Base-by-base conservation (phyloP, 2,113 vertebrate genomes). In the Lycocorax pyrrhopterus region DNA sequence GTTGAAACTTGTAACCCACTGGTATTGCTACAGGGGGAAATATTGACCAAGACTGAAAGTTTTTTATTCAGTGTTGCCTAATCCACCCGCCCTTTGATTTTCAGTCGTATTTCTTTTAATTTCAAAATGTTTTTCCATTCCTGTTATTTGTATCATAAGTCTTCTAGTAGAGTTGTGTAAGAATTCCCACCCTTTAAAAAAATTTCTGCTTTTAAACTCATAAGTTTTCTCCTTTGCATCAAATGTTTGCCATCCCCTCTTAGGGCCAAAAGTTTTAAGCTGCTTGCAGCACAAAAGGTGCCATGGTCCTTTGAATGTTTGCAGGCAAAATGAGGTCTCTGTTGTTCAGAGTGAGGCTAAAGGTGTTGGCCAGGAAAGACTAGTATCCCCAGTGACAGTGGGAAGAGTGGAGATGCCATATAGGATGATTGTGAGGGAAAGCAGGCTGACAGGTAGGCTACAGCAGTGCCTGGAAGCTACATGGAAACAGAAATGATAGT, bases 71-170 rank as follows among this genome's bases (percentile, higher is more conserved):
- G 6, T 52, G 30, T 93, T 93, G 79, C 83, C 51, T 80, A 90
- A 94, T 88, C 43, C 13, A 66, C 16, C 20, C 21, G 5, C 23
- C 21, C 27, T 90, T 93, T 91, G 46, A 79, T 94, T 94, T 95
- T 78, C 35, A 68, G 5, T 59, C 9, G 15, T 49, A 63, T 3
- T 91, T 87, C 46, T 81, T 91, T 44, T 64, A 75, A 81, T 87
- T 91, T 84, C 35, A 94, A 72, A 85, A 68, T 44, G 13, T 64
- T 93, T 93, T 94, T 94, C 87, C 84, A 49, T 87, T 84, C 62
- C 44, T 85, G 9, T 72, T 75, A 77, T 74, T 81, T 84, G 19
- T 78, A 72, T 95, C 49, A 21, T 78, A 39, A 12, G 0, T 60
- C 78, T 78, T 30, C 33, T 71, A 35, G 39, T 35, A 55, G 15